These are phyloP conservation scores for Eudyptes chrysolophus DNA, from an alignment of 2,113 vertebrate genomes.

Conservation along the genomic window DNA sequence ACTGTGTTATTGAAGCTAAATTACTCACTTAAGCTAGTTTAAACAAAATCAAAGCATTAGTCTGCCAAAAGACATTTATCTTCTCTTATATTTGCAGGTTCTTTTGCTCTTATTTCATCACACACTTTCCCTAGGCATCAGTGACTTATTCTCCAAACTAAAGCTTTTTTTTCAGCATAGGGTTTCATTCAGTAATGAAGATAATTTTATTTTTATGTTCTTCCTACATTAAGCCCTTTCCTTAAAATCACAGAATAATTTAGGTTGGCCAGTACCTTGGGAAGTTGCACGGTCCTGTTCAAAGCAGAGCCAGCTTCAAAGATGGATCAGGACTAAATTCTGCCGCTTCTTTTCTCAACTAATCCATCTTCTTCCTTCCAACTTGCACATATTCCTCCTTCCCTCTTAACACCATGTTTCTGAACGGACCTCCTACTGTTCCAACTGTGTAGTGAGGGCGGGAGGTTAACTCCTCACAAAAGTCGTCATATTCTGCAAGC, in stretches of 20 bases:
- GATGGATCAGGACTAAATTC: not conserved
- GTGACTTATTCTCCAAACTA: not conserved
- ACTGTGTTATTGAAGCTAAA: not conserved
- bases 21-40: conserved; percentile 19
- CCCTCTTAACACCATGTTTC: not conserved
- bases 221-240: not conserved
- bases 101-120: not conserved
- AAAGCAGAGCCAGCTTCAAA: not conserved
- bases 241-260: not conserved
- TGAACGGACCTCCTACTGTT: not conserved
- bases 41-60: conserved; percentile 26
- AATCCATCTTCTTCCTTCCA: not conserved
- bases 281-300: not conserved
- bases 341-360: not conserved
- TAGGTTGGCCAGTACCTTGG: not conserved
- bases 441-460: not conserved
- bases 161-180: not conserved
- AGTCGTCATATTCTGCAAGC: not conserved
- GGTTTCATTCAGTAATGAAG: not conserved
- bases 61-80: not conserved
- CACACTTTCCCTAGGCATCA: not conserved
- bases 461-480: not conserved
- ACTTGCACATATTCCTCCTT: not conserved
- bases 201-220: not conserved
- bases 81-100: not conserved